Evolutionary conservation across 2,113 vertebrate genomes (phyloP), one percentile per base, ranked within the genome.

Genomic region (Carollia perspicillata): DNA sequence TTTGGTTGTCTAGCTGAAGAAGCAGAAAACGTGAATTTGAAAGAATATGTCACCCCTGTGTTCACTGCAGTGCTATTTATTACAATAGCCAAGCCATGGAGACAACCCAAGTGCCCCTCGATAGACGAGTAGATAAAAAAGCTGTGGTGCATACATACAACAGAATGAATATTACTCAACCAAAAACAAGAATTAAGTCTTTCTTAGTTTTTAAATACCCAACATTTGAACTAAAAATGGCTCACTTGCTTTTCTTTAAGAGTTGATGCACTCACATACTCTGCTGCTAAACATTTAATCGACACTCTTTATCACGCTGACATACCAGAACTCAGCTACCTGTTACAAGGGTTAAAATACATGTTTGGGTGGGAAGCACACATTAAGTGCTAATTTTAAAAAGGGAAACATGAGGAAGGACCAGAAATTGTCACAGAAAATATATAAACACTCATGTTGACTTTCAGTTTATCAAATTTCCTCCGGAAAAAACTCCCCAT

Each of bases 401-500:
- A 96, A 71, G 66, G 58, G 90, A 92, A 92, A 40, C 74, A 95
- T 18, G 55, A 93, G 44, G 77, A 87, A 90, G 92, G n/a, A 53
- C 63, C 95, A 66, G 91, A 88, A 63, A 55, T 66, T 68, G 93
- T 77, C 69, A 35, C 68, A 42, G 92, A 96, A 92, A 94, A 95
- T 63, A 69, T 66, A 42, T 75, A 8, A 95, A 75, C 49, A 92
- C 23, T 72, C 35, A 87, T 95, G 93, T 18, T 87, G 77, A 93
- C 74, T 88, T 95, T 92, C 66, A 87, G 96, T 98, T 98, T 96
- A 98, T 97, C 97, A 96, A 84, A 93, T 97, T 98, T 98, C 97
- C 97, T 97, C 97, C 98, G 97, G 97, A 98, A 98, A 98, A 93
- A 97, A 95, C 93, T 98, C 97, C 95, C 97, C 97, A 96, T 97